phyloP scores from a whole-genome alignment of 2,888 invertebrate genomes.

The Rotaria magnacalcarata region DNA sequence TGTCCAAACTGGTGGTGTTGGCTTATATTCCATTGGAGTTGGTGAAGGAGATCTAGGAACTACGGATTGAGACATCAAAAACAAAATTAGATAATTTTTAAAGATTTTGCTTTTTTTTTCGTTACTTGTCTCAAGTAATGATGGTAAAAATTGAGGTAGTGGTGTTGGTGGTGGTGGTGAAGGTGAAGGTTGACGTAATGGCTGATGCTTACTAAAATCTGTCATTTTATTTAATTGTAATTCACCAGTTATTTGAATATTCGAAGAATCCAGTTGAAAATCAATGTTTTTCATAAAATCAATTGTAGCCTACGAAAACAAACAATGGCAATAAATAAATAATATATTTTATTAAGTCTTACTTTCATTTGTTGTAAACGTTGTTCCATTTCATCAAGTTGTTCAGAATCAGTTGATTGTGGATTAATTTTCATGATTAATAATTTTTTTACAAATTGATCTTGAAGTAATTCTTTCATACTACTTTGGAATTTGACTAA shows the following conservation, averaged over 20 bases:
- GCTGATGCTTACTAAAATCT: constrained; percentile 15
- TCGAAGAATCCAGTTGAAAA: neutral
- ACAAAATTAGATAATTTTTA: neutral
- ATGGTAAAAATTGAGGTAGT: neutral
- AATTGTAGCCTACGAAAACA: neutral
- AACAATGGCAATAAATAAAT: no score
- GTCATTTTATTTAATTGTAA: constrained; percentile 15
- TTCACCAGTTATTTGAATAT: constrained; percentile 3
- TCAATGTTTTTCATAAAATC: neutral
- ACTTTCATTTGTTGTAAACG: neutral
- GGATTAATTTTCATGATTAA: neutral
- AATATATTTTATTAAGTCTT: neutral
- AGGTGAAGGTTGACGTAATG: neutral
- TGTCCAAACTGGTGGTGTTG: neutral
- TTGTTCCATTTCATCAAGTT: neutral
- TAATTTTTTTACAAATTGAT: neutral
- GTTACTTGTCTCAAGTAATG: neutral
- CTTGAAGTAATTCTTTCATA: neutral
- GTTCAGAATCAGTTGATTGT: neutral
- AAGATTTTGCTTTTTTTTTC: neutral
- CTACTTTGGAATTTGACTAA: neutral
- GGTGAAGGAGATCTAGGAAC: neutral
- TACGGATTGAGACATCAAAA: neutral
- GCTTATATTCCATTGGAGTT: neutral
- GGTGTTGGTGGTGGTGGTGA: neutral